Percentiles rank a stretch among this genome's conserved stretches.
Evolutionary conservation across 2,113 vertebrate species (phyloP).

Genomic region (Apodemus speciosus): DNA sequence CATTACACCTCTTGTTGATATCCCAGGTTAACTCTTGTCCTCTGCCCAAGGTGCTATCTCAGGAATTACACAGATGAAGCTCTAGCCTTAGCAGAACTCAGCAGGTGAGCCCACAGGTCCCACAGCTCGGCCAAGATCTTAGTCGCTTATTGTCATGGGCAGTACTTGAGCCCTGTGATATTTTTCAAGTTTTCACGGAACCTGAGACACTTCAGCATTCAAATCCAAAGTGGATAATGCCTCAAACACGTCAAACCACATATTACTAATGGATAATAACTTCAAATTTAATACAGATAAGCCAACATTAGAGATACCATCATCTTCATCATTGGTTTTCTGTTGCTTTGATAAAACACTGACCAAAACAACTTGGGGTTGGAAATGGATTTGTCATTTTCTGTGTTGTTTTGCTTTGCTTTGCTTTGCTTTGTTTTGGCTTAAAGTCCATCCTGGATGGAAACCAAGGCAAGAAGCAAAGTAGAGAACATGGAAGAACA

Average conservation of each 20-base stretch:
- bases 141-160: conserved; percentile 64
- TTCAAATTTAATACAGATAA: not conserved
- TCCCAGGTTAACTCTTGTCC: conserved; percentile 54
- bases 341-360: not conserved
- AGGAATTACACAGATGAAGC: rapidly evolving
- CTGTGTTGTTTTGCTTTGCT: not conserved
- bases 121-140: not conserved
- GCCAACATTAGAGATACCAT: conserved; percentile 9
- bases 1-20: conserved; percentile 3
- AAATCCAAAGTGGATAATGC: conserved; percentile 15
- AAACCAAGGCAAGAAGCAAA: not conserved
- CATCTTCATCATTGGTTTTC: not conserved
- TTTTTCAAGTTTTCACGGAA: conserved; percentile 66
- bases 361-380: not conserved
- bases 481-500: not conserved
- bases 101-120: not conserved
- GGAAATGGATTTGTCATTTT: not conserved
- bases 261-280: not conserved
- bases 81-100: not conserved
- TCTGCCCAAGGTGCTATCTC: not conserved
- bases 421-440: not conserved
- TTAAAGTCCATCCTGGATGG: too few species aligned
- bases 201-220: conserved; percentile 22
- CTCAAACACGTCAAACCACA: not conserved
- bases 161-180: conserved; percentile 47